These are phyloP conservation scores for Pogonognathellus flavescens DNA, from an alignment of 1,140 invertebrate species.

Conservation along the genomic window DNA sequence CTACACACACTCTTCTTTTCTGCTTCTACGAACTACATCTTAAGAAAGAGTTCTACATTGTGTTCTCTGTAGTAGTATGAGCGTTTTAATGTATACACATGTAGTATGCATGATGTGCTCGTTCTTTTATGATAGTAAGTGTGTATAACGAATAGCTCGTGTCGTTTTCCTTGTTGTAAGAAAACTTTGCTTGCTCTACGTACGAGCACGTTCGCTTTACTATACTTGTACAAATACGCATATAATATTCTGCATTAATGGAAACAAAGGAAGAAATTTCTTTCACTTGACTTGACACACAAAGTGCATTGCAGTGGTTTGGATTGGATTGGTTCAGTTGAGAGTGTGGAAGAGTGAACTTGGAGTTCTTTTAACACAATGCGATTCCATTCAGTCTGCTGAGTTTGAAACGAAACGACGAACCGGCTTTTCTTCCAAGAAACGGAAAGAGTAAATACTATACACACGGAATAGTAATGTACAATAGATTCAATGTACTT, in stretches of 20 bases:
- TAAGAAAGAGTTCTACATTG: background rate
- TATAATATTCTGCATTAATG: background rate
- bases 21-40: no score
- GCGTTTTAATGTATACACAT: background rate
- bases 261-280: conserved; percentile 29
- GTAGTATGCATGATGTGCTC: background rate
- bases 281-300: conserved; percentile 44
- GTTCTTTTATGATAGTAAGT: background rate
- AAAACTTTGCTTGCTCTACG: conserved; percentile 11
- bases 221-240: background rate
- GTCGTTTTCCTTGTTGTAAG: background rate
- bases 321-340: background rate
- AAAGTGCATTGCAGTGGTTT: conserved; percentile 27
- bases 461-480: no score
- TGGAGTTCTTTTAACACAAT: background rate
- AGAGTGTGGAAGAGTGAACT: conserved; percentile 5
- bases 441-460: no score
- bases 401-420: no score
- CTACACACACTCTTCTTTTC: background rate
- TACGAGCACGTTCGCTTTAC: background rate
- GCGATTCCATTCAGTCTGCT: conserved; percentile 8
- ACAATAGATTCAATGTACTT: background rate
- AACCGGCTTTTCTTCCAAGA: no score
- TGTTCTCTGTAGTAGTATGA: background rate
- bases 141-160: conserved; percentile 16